These are phyloP conservation scores for Trimorus sp. DNA, from an alignment of 2,888 invertebrate species.

Conservation along the genomic window DNA sequence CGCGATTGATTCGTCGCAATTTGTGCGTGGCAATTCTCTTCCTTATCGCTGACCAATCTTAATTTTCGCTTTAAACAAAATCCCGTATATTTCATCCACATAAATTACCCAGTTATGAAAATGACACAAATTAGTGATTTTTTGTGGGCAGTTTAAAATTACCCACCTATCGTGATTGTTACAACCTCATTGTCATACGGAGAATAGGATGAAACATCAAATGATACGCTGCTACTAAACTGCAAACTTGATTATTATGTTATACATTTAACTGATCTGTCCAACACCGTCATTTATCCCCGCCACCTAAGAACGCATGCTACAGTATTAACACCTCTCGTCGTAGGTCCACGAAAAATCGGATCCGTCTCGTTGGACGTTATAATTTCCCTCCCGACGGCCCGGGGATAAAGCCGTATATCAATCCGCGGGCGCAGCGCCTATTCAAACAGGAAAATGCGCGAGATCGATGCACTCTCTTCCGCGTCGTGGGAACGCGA, in stretches of 20 bases:
- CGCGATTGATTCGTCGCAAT: not conserved
- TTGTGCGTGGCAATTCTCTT: too few relatives aligned
- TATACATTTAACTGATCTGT: not conserved
- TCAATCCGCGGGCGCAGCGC: constrained; percentile 18
- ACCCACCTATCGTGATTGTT: too few relatives aligned
- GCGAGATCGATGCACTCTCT: constrained; percentile 49
- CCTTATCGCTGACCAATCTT: too few relatives aligned
- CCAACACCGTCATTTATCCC: not conserved
- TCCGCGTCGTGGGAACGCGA: constrained; percentile 58
- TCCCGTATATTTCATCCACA: too few relatives aligned
- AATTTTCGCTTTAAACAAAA: too few relatives aligned
- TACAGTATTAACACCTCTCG: constrained; percentile 26
- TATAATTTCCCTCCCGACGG: constrained; percentile 20
- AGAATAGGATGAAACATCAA: too few relatives aligned
- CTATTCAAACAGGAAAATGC: constrained; percentile 52
- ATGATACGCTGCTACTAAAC: not conserved
- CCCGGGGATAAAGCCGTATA: constrained; percentile 34
- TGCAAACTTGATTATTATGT: constrained; percentile 6
- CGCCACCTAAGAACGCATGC: not conserved
- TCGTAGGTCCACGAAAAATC: not conserved
- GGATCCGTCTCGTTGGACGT: constrained; percentile 18
- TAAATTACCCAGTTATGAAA: too few relatives aligned
- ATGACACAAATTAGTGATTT: too few relatives aligned
- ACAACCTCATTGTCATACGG: too few relatives aligned
- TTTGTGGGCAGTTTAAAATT: too few relatives aligned